Conservation (phyloP, 2,888 invertebrate species). For the Pegoplata infirma region DNA sequence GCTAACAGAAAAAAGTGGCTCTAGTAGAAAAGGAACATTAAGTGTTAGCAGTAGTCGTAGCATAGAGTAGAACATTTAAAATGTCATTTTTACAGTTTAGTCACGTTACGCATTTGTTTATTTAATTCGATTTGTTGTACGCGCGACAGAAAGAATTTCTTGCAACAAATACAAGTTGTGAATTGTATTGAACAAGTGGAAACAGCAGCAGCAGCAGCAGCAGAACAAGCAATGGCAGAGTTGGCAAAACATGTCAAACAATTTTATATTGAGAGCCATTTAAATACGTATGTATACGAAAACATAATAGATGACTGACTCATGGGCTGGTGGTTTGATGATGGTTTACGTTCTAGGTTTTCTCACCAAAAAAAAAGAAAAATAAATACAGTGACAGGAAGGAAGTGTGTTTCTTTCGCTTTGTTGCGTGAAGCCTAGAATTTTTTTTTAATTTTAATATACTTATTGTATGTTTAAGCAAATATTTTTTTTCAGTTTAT, state of each 20-base stretch:
- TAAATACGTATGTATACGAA: slow-evolving; percentile 1
- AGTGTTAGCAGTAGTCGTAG: neutral
- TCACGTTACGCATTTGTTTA: slow-evolving; percentile 78
- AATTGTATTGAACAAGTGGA: too few relatives aligned
- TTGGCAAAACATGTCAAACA: slow-evolving; percentile 44
- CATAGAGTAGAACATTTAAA: slow-evolving; percentile 56
- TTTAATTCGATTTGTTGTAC: slow-evolving; percentile 76
- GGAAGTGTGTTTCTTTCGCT: slow-evolving; percentile 13
- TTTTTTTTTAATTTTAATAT: slow-evolving; percentile 33
- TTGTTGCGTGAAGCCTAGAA: slow-evolving; percentile 28
- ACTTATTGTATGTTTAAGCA: neutral
- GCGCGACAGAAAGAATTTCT: slow-evolving; percentile 26
- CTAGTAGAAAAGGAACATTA: slow-evolving; percentile 21
- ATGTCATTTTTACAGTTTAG: slow-evolving; percentile 72
- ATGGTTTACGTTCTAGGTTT: too few relatives aligned
- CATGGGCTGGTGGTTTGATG: too few relatives aligned
- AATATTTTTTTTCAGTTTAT: neutral
- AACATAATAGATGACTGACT: neutral
- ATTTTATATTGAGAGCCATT: slow-evolving; percentile 46
- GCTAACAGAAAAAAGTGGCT: neutral
- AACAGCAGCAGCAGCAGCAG: slow-evolving; percentile 17
- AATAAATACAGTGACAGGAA: slow-evolving; percentile 18
- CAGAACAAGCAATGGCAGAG: neutral
- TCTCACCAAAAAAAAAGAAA: too few relatives aligned
- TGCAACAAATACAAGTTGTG: slow-evolving; percentile 1